Percentiles rank a stretch among this genome's conserved stretches.
Evolutionary conservation across 2,113 vertebrate species (phyloP).

Genomic region (Istiophorus platypterus): DNA sequence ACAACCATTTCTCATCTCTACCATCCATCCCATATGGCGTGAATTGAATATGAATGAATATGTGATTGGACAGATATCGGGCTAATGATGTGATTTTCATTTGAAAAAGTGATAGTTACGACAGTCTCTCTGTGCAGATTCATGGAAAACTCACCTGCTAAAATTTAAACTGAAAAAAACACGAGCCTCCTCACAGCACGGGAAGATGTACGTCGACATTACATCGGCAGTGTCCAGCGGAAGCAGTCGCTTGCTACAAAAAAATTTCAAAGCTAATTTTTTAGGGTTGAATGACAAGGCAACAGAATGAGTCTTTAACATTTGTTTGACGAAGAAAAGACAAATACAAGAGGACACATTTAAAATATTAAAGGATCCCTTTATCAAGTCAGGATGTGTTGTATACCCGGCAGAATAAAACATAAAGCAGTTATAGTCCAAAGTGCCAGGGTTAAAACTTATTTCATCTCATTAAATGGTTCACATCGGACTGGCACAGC

Average conservation of each 20-base stretch:
- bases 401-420: slow-evolving; percentile 52
- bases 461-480: slow-evolving; percentile 22
- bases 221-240: neutral
- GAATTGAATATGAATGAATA: neutral
- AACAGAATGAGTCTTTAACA: slow-evolving; percentile 10
- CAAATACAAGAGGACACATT: slow-evolving; percentile 41
- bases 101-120: neutral
- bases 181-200: neutral
- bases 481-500: slow-evolving; percentile 56
- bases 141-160: slow-evolving; percentile 22
- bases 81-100: neutral
- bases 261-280: slow-evolving; percentile 2
- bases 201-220: neutral
- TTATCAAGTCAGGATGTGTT: slow-evolving; percentile 50
- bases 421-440: slow-evolving; percentile 45
- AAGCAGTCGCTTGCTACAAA: slow-evolving; percentile 6
- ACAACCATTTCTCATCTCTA: neutral
- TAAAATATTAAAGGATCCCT: slow-evolving; percentile 65
- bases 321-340: neutral
- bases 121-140: neutral
- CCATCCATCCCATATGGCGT: neutral
- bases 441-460: slow-evolving; percentile 53
- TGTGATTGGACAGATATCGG: neutral
- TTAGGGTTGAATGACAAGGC: slow-evolving; percentile 58
- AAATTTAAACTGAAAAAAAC: slow-evolving; percentile 20